phyloP scores from a whole-genome alignment of 2,113 vertebrate species.

The Gallinago undulata region DNA sequence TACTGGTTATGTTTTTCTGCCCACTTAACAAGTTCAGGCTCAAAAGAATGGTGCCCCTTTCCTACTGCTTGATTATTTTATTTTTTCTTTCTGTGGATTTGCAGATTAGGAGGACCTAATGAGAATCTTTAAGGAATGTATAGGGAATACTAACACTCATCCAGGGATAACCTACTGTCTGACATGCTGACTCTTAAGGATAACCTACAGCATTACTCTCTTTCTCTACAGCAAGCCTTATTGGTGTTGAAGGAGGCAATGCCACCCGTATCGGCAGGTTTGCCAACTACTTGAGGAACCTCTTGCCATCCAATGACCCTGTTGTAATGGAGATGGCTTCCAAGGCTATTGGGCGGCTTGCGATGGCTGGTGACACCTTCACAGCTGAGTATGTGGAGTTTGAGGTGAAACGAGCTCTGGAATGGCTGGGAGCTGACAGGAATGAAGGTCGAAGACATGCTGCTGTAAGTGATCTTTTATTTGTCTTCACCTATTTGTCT shows the following conservation, averaged over 20 bases:
- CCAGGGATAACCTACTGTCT: background rate
- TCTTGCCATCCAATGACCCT: slow-evolving; percentile 93
- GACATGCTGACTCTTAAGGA: background rate
- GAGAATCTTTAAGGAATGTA: background rate
- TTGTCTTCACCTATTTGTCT: background rate
- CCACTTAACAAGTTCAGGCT: background rate
- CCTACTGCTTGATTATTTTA: background rate
- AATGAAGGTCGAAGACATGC: slow-evolving; percentile 96
- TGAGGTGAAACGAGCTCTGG: slow-evolving; percentile 96
- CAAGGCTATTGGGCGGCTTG: slow-evolving; percentile 94
- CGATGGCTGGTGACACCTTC: slow-evolving; percentile 97
- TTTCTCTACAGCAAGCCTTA: slow-evolving; percentile 88
- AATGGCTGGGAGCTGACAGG: slow-evolving; percentile 96
- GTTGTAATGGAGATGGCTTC: slow-evolving; percentile 99
- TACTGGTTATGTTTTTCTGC: background rate
- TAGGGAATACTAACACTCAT: background rate
- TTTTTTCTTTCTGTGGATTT: background rate
- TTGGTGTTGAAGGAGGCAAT: slow-evolving; percentile 96
- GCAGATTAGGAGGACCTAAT: background rate
- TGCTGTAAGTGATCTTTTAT: slow-evolving; percentile 79
- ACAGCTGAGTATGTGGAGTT: slow-evolving; percentile 99
- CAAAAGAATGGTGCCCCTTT: background rate
- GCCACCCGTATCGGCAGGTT: slow-evolving; percentile 95
- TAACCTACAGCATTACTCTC: background rate
- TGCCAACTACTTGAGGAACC: slow-evolving; percentile 96